phyloP scores from a whole-genome alignment of 2,888 invertebrate species.

The Phania funesta region DNA sequence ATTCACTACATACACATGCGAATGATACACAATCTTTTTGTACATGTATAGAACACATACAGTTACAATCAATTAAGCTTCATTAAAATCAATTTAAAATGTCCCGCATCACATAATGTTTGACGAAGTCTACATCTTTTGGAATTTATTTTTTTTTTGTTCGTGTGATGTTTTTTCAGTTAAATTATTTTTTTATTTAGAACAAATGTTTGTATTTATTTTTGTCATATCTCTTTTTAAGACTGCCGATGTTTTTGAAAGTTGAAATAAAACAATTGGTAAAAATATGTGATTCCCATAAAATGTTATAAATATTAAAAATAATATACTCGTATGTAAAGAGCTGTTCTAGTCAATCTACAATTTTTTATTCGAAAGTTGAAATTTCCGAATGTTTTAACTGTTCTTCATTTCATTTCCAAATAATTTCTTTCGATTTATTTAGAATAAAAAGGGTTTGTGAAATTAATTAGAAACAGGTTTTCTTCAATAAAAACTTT shows the following conservation, averaged over 20 bases:
- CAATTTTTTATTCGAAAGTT: too few species aligned
- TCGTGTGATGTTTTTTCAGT: constrained; percentile 35
- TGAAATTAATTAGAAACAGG: too few species aligned
- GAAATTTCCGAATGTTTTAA: too few species aligned
- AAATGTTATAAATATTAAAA: too few species aligned
- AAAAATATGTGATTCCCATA: too few species aligned
- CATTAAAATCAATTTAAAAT: constrained; percentile 81
- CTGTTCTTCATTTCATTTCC: too few species aligned
- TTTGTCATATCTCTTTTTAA: background rate
- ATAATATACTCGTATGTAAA: too few species aligned
- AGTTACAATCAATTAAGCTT: constrained; percentile 80
- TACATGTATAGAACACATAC: constrained; percentile 72
- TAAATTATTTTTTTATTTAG: constrained; percentile 56
- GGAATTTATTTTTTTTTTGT: constrained; percentile 58
- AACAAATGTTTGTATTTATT: constrained; percentile 57
- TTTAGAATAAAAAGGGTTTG: too few species aligned
- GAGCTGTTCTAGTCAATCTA: too few species aligned
- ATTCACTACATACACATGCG: constrained; percentile 27
- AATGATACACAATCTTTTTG: constrained; percentile 13
- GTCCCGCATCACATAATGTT: constrained; percentile 77
- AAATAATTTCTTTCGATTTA: too few species aligned
- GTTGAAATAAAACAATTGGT: constrained; percentile 8
- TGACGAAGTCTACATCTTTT: constrained; percentile 64
- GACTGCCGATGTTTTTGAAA: constrained; percentile 30
- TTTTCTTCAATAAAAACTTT: too few species aligned